Conservation (phyloP, 2,797 vertebrate genomes). For the Neoniphon sammara region DNA sequence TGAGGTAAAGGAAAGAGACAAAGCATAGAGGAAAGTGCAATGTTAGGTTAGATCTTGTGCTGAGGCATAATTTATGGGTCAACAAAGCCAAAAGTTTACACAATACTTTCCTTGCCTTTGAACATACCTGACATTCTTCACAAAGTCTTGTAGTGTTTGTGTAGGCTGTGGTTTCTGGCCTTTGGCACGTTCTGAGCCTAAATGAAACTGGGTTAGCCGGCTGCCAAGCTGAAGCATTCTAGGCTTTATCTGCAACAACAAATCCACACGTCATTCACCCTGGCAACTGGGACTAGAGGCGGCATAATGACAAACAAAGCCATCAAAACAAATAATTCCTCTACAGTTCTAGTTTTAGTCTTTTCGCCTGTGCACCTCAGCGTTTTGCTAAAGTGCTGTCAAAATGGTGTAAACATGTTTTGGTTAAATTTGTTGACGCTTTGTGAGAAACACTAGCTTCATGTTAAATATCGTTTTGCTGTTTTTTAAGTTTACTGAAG, state of each 20-base stretch:
- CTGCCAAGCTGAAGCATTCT: constrained; percentile 80
- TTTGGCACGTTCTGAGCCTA: constrained; percentile 54
- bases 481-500: too few species aligned
- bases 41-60: neutral
- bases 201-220: constrained; percentile 74
- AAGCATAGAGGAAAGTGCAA: neutral
- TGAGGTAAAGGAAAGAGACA: constrained; percentile 3
- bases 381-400: neutral
- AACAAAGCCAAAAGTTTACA: neutral
- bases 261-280: neutral
- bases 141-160: constrained; percentile 66
- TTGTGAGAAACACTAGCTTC: too few species aligned
- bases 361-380: neutral
- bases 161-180: constrained; percentile 41
- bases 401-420: neutral
- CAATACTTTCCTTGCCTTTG: neutral
- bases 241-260: constrained; percentile 40
- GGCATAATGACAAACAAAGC: neutral
- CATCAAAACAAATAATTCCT: neutral
- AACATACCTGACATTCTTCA: constrained; percentile 69
- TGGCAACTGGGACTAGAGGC: neutral
- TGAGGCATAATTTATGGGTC: neutral
- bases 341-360: neutral
- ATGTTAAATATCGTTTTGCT: too few species aligned
- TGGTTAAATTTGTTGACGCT: too few species aligned